Evolutionary conservation across 1,140 invertebrate species (phyloP).

Genomic region (Sycophaga agraensis): DNA sequence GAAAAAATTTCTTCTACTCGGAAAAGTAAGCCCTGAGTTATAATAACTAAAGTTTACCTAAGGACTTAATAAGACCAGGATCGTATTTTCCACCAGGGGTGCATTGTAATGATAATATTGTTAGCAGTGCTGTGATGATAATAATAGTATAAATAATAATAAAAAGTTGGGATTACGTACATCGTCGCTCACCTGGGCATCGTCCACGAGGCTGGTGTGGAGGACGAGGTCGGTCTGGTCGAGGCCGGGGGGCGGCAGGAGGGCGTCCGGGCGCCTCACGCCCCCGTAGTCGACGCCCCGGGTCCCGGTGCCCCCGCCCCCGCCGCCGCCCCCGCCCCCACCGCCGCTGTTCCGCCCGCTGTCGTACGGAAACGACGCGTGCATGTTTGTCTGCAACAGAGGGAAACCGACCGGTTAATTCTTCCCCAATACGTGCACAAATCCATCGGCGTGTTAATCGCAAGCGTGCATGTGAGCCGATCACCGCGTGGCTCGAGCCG

Average conservation of each 20-base stretch:
- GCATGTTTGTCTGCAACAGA: slow-evolving; percentile 61
- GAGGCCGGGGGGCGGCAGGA: slow-evolving; percentile 60
- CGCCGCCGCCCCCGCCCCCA: slow-evolving; percentile 52
- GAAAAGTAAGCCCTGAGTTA: no score
- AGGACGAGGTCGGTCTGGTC: slow-evolving; percentile 56
- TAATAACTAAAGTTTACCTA: no score
- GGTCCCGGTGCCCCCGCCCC: slow-evolving; percentile 49
- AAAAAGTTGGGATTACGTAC: slow-evolving; percentile 57
- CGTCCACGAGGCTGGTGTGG: slow-evolving; percentile 58
- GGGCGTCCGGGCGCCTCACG: slow-evolving; percentile 64
- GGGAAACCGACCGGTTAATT: no score
- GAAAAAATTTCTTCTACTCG: no score
- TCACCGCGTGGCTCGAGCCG: no score
- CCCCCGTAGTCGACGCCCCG: slow-evolving; percentile 54
- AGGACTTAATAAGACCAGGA: no score
- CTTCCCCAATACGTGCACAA: no score
- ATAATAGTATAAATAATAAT: no score
- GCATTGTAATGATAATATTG: no score
- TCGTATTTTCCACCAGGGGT: no score
- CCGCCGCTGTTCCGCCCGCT: slow-evolving; percentile 53
- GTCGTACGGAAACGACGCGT: slow-evolving; percentile 62
- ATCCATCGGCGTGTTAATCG: not conserved
- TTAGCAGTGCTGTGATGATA: no score
- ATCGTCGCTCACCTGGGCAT: slow-evolving; percentile 59
- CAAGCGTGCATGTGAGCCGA: no score